These are phyloP conservation scores for Calyptommatus sinebrachiatus DNA, from an alignment of 2,113 vertebrate genomes.

Conservation along the genomic window DNA sequence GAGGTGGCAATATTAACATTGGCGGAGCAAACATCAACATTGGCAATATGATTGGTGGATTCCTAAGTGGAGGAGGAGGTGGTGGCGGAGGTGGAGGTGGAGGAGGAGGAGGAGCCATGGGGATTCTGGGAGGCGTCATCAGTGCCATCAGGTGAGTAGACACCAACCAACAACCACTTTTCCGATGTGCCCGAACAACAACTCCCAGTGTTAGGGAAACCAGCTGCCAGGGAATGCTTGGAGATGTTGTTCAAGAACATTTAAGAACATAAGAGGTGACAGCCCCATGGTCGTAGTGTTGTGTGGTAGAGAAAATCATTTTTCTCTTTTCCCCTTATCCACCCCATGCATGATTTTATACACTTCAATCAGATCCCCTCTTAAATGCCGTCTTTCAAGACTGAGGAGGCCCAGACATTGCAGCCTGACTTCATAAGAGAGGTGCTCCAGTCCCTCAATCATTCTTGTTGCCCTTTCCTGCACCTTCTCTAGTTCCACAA, in stretches of 20 bases:
- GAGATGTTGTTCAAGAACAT: neutral
- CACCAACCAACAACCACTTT: neutral
- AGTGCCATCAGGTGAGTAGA: conserved; percentile 31
- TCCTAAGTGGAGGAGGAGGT: conserved; percentile 22
- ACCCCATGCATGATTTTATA: no score
- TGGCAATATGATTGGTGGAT: conserved; percentile 37
- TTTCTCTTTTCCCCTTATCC: no score
- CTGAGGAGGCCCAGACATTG: no score
- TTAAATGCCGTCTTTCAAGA: no score
- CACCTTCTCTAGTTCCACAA: no score
- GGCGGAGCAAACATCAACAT: conserved; percentile 24
- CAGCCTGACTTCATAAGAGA: no score
- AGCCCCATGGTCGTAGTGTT: no score
- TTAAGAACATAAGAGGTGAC: neutral
- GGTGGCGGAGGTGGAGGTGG: neutral
- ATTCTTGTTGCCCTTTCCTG: no score
- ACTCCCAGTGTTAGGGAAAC: neutral
- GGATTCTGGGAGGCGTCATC: conserved; percentile 38
- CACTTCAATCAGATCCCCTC: no score
- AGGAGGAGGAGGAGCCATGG: conserved; percentile 19
- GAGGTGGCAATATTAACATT: neutral
- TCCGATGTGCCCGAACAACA: neutral
- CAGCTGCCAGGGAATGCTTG: neutral
- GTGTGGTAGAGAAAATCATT: no score
- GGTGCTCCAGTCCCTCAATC: no score